A percentile compares a stretch with the other conserved stretches of the same genome.
These are phyloP conservation scores for Apis florea DNA, from an alignment of 1,140 invertebrate genomes.

Conservation along the genomic window DNA sequence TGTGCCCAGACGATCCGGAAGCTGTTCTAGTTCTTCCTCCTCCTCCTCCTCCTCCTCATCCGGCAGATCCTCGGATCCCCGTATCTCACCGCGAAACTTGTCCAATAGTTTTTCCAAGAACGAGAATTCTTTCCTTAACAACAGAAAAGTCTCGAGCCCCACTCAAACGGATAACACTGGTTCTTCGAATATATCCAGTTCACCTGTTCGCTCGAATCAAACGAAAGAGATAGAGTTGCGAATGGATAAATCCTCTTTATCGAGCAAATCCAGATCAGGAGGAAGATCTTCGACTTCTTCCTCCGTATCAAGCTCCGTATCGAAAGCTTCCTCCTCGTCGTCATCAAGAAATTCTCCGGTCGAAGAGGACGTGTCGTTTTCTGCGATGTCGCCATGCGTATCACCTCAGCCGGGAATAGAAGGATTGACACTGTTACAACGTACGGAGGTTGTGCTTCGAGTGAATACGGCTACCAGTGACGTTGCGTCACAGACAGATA, in stretches of 20 bases:
- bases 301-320: constrained; percentile 60
- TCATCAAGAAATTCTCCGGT: constrained; percentile 68
- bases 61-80: constrained; percentile 61
- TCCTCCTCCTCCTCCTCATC: constrained; percentile 49
- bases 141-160: constrained; percentile 75
- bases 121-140: constrained; percentile 28
- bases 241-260: constrained; percentile 50
- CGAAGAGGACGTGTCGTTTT: constrained; percentile 47
- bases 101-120: constrained; percentile 45
- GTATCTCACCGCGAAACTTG: constrained; percentile 55
- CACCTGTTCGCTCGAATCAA: constrained; percentile 48
- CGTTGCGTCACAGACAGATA: constrained; percentile 84
- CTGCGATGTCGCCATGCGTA: constrained; percentile 68
- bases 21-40: constrained; percentile 68
- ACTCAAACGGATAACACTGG: constrained; percentile 73
- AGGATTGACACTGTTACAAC: constrained; percentile 82
- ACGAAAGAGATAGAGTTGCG: constrained; percentile 59
- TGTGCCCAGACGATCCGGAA: constrained; percentile 68
- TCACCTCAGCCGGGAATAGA: constrained; percentile 78
- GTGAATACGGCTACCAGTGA: constrained; percentile 83
- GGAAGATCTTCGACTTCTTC: constrained; percentile 62
- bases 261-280: constrained; percentile 54
- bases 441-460: constrained; percentile 83
- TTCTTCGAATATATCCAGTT: constrained; percentile 60
- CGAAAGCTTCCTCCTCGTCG: constrained; percentile 70